Base-by-base conservation (phyloP, 1,140 invertebrate genomes). In the Danaus melanippus region DNA sequence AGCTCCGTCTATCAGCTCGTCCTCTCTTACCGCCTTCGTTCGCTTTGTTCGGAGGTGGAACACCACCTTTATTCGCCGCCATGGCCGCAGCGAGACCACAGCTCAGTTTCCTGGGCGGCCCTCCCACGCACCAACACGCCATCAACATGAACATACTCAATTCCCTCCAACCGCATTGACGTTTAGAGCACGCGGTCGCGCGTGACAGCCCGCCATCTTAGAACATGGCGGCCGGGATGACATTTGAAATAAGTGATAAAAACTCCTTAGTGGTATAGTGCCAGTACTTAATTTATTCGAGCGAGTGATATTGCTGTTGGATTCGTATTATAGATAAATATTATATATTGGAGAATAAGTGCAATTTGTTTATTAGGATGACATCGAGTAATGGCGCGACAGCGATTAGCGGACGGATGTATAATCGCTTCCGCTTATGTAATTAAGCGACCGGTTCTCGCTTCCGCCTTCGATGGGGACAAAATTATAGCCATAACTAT, bases 81-180 rank as follows among this genome's bases (percentile, higher is more conserved):
- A 85, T 85, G 84, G 82, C 82, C 0, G 84, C 84, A 7, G 84
- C 82, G 9, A 74, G 82, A 58, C 84, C 84, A 0, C 84, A 87
- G 50, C 64, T 86, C 7, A 85, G 82, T 58, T 86, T 86, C 69
- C 67, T 86, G 0, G 84, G 84, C 42, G 84, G 84, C 12, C 80
- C 84, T 0, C 84, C 84, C 1, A 74, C 71, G 12, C 84, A 86
- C 53, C 84, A 86, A 50, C 84, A 86, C 50, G 82, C 82, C 12
- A 85, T 86, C 47, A 86, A 86, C 66, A 86, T 86, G 84, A 86
- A 86, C 52, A 86, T 86, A 64, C 60, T 86, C 8, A 86, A 86
- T 58, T 85, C 82, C 10, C 62, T 86, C 15, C 84, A 86, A 62
- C 84, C 82, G 9, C 84, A 86, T 84, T 86, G 84, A 86, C 80